These are phyloP conservation scores for Apoderus coryli DNA, from an alignment of 2,888 invertebrate species.

Conservation along the genomic window DNA sequence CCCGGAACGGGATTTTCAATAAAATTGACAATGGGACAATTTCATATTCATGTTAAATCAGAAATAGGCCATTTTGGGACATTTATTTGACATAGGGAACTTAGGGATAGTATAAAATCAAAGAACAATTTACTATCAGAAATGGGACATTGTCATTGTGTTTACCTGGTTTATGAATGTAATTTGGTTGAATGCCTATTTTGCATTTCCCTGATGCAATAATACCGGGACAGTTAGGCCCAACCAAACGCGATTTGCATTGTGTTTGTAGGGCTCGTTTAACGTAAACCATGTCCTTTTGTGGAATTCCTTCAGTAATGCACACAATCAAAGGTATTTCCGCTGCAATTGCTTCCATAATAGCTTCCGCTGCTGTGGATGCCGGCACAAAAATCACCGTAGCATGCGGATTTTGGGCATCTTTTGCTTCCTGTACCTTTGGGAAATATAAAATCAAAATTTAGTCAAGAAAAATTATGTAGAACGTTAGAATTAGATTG, in stretches of 20 bases:
- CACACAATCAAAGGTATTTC: constrained; percentile 63
- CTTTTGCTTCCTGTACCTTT: constrained; percentile 42
- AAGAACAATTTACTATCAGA: neutral
- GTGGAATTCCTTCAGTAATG: constrained; percentile 34
- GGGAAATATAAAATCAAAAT: too few relatives aligned
- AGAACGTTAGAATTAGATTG: too few relatives aligned
- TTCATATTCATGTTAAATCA: constrained; percentile 2
- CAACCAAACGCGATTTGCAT: constrained; percentile 56
- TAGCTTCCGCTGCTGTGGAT: constrained; percentile 51
- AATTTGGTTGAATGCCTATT: constrained; percentile 66
- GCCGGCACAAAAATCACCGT: constrained; percentile 70
- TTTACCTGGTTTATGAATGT: constrained; percentile 57
- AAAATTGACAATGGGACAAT: too few relatives aligned
- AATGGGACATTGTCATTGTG: constrained; percentile 31
- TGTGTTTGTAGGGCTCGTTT: constrained; percentile 47
- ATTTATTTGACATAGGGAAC: neutral
- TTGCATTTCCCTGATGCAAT: constrained; percentile 63
- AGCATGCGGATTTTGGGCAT: constrained; percentile 50
- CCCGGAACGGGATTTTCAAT: too few relatives aligned
- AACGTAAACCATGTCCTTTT: constrained; percentile 71
- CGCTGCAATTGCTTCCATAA: constrained; percentile 58
- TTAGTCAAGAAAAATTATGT: too few relatives aligned
- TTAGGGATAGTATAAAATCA: neutral
- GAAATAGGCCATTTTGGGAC: constrained; percentile 1
- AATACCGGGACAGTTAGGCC: constrained; percentile 72